Conservation (phyloP, 2,113 vertebrate species). For the Tichodroma muraria region DNA sequence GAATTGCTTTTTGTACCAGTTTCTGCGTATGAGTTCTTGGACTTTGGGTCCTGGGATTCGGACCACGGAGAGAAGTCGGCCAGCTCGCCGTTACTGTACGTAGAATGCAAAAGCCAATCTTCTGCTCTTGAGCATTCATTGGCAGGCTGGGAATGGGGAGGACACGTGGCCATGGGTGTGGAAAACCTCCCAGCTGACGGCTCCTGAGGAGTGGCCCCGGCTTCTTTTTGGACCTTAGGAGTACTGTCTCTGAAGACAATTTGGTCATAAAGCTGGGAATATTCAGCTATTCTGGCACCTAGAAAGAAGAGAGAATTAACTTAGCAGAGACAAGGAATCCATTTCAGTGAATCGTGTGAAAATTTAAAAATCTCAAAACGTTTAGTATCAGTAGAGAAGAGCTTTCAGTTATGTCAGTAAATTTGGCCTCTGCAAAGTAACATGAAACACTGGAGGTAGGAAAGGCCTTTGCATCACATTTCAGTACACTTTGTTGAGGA, state of each 20-base stretch:
- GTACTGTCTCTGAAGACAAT: slow-evolving; percentile 83
- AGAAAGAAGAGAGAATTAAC: slow-evolving; percentile 10
- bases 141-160: slow-evolving; percentile 40
- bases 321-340: background rate
- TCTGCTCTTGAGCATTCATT: slow-evolving; percentile 66
- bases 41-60: slow-evolving; percentile 53
- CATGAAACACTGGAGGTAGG: background rate
- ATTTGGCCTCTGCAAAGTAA: background rate
- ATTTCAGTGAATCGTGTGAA: background rate
- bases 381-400: background rate
- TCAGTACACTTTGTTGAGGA: background rate
- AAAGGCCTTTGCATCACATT: background rate
- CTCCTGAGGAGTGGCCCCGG: slow-evolving; percentile 49
- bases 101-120: slow-evolving; percentile 88
- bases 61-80: slow-evolving; percentile 76
- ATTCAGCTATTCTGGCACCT: slow-evolving; percentile 98
- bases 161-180: slow-evolving; percentile 53
- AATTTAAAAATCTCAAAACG: background rate
- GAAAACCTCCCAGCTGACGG: slow-evolving; percentile 51
- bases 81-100: slow-evolving; percentile 88
- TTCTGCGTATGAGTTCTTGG: slow-evolving; percentile 49
- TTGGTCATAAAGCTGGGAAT: slow-evolving; percentile 96
- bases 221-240: slow-evolving; percentile 62
- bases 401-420: background rate
- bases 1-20: slow-evolving; percentile 51